Evolutionary conservation across 2,888 invertebrate genomes (phyloP), one percentile per base, ranked within the genome.

Genomic region (Hyles lineata): DNA sequence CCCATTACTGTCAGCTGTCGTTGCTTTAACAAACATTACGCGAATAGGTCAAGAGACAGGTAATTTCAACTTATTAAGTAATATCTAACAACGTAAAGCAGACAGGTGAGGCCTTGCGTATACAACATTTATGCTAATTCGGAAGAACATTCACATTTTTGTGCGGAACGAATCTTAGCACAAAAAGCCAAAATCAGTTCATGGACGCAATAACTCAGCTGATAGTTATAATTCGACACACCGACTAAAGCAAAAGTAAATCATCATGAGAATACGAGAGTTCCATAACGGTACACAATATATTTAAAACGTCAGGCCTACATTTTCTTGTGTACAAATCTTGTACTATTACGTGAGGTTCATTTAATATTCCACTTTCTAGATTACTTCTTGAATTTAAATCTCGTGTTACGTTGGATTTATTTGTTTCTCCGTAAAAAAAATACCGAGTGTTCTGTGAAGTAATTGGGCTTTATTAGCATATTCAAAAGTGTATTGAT

Each of bases 351-450:
- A 87, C 86, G 84, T 82, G 78, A 79, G 50, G 59, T 19, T 71
- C 74, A 74, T 71, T 74, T 61, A 70, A 61, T 75, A 84, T 83
- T 82, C 78, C 81, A 83, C 91, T 92, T 90, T 91, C 90, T 87
- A 88, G 82, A 80, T 74, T 78, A 80, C 83, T 80, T 84, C 83
- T 85, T 87, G 91, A 89, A 91, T 91, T 84, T 85, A 82, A 91
- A 90, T 85, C 74, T 82, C 70, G 63, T 69, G 79, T 89, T 89
- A 85, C 89, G 87, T 88, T 83, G 82, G 80, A 81, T 83, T 80
- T 83, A 76, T 77, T 73, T 75, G 61, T 75, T 75, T 78, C 73
- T 72, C 61, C 32, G 32, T 19, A 61, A 73, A 63, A 74, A 75
- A 73, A 76, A 62, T 70, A 70, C 50, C 61, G 70, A 70, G 35